Percentiles rank a stretch among this genome's conserved stretches.
Conservation (phyloP, 2,888 invertebrate species). For the Drosophila austrosaltans region DNA sequence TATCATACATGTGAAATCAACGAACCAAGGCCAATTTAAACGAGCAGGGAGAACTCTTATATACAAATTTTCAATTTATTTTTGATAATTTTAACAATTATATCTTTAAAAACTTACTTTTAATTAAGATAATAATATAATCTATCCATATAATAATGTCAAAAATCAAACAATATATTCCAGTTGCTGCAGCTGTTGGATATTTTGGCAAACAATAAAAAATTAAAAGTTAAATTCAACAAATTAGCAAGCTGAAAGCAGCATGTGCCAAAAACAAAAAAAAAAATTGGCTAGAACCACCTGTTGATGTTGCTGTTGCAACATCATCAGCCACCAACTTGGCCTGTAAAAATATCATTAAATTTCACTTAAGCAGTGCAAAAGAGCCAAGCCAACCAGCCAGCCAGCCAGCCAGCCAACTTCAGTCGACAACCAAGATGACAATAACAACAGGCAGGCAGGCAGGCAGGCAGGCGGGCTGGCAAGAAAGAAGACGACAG, state of each 20-base stretch:
- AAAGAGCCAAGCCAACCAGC: slow-evolving; percentile 27
- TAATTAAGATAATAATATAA: no score
- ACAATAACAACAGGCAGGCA: slow-evolving; percentile 22
- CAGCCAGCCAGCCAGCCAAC: slow-evolving; percentile 30
- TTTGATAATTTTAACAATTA: no score
- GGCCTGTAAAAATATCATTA: slow-evolving; percentile 66
- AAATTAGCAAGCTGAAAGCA: slow-evolving; percentile 51
- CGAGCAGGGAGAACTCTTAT: no score
- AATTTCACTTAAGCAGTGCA: slow-evolving; percentile 71
- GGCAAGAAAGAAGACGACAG: neutral
- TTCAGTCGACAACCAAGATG: slow-evolving; percentile 29
- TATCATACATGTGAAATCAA: no score
- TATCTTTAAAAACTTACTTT: no score
- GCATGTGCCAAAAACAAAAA: neutral
- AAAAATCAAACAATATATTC: no score
- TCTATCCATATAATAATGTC: no score
- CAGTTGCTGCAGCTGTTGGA: slow-evolving; percentile 21
- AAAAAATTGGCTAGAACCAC: slow-evolving; percentile 49
- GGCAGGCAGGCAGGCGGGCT: neutral
- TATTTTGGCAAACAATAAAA: slow-evolving; percentile 51
- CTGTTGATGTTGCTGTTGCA: slow-evolving; percentile 52
- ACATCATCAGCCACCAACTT: slow-evolving; percentile 30
- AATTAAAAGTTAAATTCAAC: slow-evolving; percentile 57
- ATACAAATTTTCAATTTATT: no score
- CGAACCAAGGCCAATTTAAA: no score